These are phyloP conservation scores for Batillaria attramentaria DNA, from an alignment of 1,140 invertebrate genomes.

Conservation along the genomic window DNA sequence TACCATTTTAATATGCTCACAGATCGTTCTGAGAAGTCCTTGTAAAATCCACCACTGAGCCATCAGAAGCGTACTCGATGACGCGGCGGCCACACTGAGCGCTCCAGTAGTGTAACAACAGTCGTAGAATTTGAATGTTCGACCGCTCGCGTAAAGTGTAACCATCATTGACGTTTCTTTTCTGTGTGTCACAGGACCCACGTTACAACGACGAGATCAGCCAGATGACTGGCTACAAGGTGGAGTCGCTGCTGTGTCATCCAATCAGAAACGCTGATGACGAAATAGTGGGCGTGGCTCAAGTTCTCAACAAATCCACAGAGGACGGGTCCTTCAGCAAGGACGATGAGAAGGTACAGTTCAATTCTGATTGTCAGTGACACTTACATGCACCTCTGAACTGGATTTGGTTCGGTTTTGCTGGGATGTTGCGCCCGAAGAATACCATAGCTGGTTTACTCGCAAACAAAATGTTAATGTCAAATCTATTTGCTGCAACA, in stretches of 20 bases:
- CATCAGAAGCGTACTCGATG: neutral
- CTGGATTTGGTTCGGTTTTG: neutral
- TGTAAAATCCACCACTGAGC: neutral
- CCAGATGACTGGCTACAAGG: conserved; percentile 91
- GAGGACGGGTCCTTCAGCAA: conserved; percentile 48
- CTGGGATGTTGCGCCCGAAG: neutral
- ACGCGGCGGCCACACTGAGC: neutral
- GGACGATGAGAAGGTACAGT: conserved; percentile 56
- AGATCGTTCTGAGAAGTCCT: neutral
- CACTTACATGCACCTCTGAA: neutral
- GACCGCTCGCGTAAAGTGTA: too few species aligned
- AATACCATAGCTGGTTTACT: neutral
- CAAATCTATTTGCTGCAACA: neutral
- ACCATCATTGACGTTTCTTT: too few species aligned
- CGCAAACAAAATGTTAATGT: neutral
- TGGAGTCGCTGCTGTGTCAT: conserved; percentile 90
- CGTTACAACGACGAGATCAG: conserved; percentile 92
- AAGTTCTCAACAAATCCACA: conserved; percentile 91
- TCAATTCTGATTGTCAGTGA: too few species aligned
- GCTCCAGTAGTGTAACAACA: neutral
- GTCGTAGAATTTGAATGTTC: too few species aligned
- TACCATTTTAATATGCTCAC: neutral
- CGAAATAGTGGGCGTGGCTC: conserved; percentile 95
- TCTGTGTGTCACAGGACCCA: conserved; percentile 55
- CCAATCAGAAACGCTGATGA: conserved; percentile 96